Evolutionary conservation across 2,888 invertebrate species (phyloP).

Genomic region (Andrena flavipes): DNA sequence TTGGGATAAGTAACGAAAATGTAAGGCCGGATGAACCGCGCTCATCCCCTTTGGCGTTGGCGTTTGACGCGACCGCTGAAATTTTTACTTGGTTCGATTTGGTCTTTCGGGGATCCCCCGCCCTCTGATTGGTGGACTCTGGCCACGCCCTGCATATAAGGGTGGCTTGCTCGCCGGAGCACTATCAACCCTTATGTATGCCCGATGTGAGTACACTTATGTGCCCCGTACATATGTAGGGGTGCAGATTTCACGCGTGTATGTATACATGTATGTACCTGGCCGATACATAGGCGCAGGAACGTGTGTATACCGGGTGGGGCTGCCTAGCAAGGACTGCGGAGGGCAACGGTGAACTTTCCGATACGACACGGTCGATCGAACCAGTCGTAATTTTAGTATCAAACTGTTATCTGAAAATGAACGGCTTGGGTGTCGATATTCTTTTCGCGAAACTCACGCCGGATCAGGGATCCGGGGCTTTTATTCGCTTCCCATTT

Average conservation of each 20-base stretch:
- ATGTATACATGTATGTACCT: conserved; percentile 60
- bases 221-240: conserved; percentile 63
- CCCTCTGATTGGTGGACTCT: conserved; percentile 80
- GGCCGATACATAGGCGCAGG: conserved; percentile 62
- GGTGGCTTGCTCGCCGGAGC: conserved; percentile 78
- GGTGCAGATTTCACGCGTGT: conserved; percentile 57
- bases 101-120: conserved; percentile 78
- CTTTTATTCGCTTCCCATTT: background rate
- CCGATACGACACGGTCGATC: conserved; percentile 74
- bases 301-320: conserved; percentile 66
- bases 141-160: conserved; percentile 83
- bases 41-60: conserved; percentile 78
- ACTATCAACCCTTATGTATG: conserved; percentile 81
- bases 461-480: background rate
- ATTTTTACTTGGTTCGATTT: conserved; percentile 82
- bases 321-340: conserved; percentile 55
- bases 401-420: conserved; percentile 64
- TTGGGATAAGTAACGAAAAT: conserved; percentile 75
- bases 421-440: conserved; percentile 30
- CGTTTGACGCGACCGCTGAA: conserved; percentile 82
- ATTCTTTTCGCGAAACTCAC: conserved; percentile 25
- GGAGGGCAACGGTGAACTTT: conserved; percentile 57
- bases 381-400: conserved; percentile 69
- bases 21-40: conserved; percentile 79
- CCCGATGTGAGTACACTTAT: conserved; percentile 76